phyloP scores from a whole-genome alignment of 2,113 vertebrate genomes.

The Brachypteracias leptosomus region DNA sequence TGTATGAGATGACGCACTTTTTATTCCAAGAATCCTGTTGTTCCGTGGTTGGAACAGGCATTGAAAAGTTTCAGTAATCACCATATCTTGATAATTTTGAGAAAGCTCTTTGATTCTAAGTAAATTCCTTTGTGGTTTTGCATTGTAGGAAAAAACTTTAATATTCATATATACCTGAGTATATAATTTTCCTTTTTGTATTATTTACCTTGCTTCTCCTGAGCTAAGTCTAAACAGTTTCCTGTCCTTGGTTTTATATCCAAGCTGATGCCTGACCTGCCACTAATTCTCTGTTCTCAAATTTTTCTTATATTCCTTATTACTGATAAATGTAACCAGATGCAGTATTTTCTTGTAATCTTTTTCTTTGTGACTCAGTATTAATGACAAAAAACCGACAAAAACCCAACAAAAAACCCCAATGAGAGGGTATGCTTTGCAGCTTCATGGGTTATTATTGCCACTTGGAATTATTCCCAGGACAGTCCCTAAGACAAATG shows the following conservation, averaged over 20 bases:
- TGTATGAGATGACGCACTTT: not conserved
- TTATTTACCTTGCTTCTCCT: not conserved
- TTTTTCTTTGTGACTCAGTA: not conserved
- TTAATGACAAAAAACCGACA: no score
- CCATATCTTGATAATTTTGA: not conserved
- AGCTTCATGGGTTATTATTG: not conserved
- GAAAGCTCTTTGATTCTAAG: not conserved
- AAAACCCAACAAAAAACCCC: no score
- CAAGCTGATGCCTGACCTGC: not conserved
- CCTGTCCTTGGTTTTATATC: not conserved
- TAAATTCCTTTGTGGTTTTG: not conserved
- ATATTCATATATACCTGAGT: not conserved
- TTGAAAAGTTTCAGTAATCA: not conserved
- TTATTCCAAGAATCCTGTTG: not conserved
- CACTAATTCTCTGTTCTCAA: not conserved
- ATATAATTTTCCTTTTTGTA: not conserved
- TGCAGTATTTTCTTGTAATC: not conserved
- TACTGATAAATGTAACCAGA: not conserved
- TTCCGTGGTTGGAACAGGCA: not conserved
- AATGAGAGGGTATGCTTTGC: not conserved
- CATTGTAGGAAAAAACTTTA: not conserved
- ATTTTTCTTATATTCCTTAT: not conserved
- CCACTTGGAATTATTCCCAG: not conserved
- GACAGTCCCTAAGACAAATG: not conserved
- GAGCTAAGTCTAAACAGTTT: not conserved